Percentiles rank a stretch among this genome's conserved stretches.
Evolutionary conservation across 2,113 vertebrate genomes (phyloP).

Genomic region (Micronycteris hirsuta): DNA sequence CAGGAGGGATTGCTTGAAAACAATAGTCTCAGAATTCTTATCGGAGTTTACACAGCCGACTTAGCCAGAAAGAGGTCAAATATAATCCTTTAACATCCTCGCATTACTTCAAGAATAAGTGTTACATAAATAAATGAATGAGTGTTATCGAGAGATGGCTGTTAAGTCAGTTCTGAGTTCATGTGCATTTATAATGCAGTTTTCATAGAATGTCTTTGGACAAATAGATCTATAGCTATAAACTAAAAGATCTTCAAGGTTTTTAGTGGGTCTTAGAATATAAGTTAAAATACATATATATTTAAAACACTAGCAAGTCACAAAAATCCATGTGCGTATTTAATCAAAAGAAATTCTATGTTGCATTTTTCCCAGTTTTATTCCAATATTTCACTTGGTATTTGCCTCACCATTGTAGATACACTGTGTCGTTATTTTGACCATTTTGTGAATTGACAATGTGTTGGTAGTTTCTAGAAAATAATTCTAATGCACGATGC

Average conservation of each 20-base stretch:
- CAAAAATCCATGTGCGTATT: not conserved
- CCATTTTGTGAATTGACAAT: not conserved
- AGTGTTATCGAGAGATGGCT: not conserved
- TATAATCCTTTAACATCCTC: not conserved
- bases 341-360: not conserved
- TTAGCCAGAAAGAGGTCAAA: not conserved
- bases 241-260: not conserved
- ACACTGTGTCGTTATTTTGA: not conserved
- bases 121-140: not conserved
- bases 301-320: not conserved
- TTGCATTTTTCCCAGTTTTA: not conserved
- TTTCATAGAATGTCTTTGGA: constrained; percentile 14
- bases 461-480: constrained; percentile 37
- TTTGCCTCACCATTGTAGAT: not conserved
- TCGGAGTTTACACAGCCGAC: not conserved
- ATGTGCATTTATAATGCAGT: not conserved
- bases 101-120: not conserved
- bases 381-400: not conserved
- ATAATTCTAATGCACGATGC: not conserved
- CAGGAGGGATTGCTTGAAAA: not conserved
- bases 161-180: not conserved
- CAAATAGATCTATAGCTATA: not conserved
- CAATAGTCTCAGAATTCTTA: not conserved
- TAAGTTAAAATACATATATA: constrained; percentile 5
- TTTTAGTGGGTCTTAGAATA: not conserved